Evolutionary conservation across 2,113 vertebrate species (phyloP).

Genomic region (Tinamus guttatus): DNA sequence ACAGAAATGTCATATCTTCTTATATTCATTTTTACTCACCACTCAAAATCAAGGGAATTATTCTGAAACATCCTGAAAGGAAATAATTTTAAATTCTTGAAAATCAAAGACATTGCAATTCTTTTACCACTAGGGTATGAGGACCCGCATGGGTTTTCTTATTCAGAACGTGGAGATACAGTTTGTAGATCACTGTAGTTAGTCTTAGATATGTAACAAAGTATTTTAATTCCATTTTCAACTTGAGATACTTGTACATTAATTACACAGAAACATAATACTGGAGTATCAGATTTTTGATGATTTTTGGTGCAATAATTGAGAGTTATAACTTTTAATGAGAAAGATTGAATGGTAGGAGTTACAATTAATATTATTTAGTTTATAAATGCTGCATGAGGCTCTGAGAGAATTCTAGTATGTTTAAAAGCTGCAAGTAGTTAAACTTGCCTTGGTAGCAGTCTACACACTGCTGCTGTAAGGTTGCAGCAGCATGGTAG

Average conservation of each 20-base stretch:
- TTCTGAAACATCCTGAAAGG: not conserved
- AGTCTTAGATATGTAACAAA: not conserved
- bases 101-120: not conserved
- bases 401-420: not conserved
- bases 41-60: not conserved
- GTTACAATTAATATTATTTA: conserved; percentile 4
- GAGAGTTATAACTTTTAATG: not conserved
- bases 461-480: conserved; percentile 38
- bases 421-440: not conserved
- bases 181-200: not conserved
- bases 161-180: not conserved
- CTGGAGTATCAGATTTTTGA: not conserved
- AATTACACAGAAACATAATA: not conserved
- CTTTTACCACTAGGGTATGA: not conserved
- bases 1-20: not conserved
- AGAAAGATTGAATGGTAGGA: not conserved
- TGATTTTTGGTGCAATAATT: not conserved
- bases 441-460: conserved; percentile 15
- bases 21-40: not conserved
- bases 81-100: not conserved
- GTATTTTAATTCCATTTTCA: not conserved
- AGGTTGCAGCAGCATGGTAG: conserved; percentile 52
- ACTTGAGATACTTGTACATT: not conserved
- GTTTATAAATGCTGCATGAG: not conserved
- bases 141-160: not conserved